phyloP scores from a whole-genome alignment of 2,888 invertebrate species.

The Gortyna flavago region DNA sequence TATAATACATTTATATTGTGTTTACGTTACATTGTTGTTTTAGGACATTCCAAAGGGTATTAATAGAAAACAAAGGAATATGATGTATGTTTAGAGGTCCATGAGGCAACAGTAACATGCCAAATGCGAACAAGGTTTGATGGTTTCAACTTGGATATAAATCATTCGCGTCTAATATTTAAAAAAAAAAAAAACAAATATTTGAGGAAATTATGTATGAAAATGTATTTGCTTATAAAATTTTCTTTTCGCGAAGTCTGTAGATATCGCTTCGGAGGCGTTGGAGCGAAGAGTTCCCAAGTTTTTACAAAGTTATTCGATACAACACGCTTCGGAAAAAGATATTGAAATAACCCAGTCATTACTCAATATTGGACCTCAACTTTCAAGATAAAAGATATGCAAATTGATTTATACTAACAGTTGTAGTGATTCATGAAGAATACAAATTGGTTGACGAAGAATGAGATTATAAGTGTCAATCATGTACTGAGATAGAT shows the following conservation, averaged over 20 bases:
- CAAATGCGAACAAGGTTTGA: slow-evolving; percentile 14
- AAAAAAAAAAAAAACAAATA: slow-evolving; percentile 16
- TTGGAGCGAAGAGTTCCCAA: slow-evolving; percentile 49
- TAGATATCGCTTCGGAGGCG: slow-evolving; percentile 50
- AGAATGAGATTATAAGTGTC: slow-evolving; percentile 7
- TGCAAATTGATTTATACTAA: slow-evolving; percentile 40
- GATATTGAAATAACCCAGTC: slow-evolving; percentile 56
- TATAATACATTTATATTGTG: slow-evolving; percentile 17
- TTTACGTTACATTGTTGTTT: slow-evolving; percentile 26
- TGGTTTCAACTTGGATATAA: not conserved
- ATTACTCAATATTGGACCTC: slow-evolving; percentile 46
- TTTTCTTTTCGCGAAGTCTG: slow-evolving; percentile 39
- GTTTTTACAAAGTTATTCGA: slow-evolving; percentile 56
- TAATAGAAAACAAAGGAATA: slow-evolving; percentile 21
- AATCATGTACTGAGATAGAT: slow-evolving; percentile 2
- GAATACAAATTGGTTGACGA: not conserved
- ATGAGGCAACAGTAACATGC: not conserved
- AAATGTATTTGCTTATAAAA: slow-evolving; percentile 48
- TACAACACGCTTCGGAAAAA: slow-evolving; percentile 54
- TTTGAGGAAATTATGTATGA: slow-evolving; percentile 40
- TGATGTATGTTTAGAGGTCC: slow-evolving; percentile 14
- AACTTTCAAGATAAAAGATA: slow-evolving; percentile 40
- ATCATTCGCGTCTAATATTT: slow-evolving; percentile 13
- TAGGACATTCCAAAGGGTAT: slow-evolving; percentile 15
- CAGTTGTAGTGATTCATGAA: slow-evolving; percentile 27